These are phyloP conservation scores for Callocephalon fimbriatum DNA, from an alignment of 2,113 vertebrate species.

Conservation along the genomic window DNA sequence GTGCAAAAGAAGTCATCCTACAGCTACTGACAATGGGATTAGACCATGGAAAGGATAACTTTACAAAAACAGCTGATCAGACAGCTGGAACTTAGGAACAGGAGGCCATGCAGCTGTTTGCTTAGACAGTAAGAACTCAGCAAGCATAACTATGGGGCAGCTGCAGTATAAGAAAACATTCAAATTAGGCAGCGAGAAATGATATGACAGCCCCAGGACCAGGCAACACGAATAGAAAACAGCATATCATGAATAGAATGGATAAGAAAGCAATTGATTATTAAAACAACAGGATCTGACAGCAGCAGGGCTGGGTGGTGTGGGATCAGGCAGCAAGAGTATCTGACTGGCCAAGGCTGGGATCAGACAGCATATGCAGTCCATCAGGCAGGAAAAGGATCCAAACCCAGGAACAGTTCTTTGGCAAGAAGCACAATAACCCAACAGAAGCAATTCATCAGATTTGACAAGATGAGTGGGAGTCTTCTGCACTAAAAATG, in stretches of 20 bases:
- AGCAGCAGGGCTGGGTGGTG: neutral
- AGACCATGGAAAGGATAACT: neutral
- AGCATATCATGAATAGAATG: neutral
- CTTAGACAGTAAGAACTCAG: neutral
- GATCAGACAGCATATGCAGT: slow-evolving; percentile 3
- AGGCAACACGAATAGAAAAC: neutral
- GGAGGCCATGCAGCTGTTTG: neutral
- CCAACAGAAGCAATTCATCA: slow-evolving; percentile 22
- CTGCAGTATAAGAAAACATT: neutral
- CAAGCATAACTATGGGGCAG: neutral
- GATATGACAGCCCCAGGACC: neutral
- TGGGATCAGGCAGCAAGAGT: neutral
- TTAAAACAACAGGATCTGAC: slow-evolving; percentile 15
- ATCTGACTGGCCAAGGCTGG: neutral
- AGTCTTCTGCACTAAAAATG: neutral
- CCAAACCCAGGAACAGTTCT: neutral
- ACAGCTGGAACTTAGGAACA: slow-evolving; percentile 13
- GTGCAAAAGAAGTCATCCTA: neutral
- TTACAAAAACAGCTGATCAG: neutral
- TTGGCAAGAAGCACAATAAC: neutral
- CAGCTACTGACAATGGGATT: neutral
- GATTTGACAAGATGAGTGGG: slow-evolving; percentile 3
- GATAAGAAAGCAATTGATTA: neutral
- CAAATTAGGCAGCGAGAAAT: neutral
- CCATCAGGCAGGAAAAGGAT: neutral